These are phyloP conservation scores for Chloroceryle aenea DNA, from an alignment of 2,113 vertebrate genomes.

Conservation along the genomic window DNA sequence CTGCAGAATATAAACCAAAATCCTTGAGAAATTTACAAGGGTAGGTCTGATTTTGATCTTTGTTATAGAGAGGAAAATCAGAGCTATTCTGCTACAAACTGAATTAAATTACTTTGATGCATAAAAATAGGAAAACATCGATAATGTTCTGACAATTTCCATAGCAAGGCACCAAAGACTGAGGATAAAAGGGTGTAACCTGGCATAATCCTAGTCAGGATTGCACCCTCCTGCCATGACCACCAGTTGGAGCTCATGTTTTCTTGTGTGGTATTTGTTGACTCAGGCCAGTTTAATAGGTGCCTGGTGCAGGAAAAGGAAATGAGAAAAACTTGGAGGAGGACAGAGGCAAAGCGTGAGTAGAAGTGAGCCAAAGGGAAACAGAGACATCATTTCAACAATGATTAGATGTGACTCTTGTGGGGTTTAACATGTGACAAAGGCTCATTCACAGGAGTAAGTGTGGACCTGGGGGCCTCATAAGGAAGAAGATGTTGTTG, in stretches of 20 bases:
- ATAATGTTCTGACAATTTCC: background rate
- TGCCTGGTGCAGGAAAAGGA: conserved; percentile 14
- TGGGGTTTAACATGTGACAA: background rate
- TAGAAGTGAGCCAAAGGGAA: background rate
- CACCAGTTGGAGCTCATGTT: background rate
- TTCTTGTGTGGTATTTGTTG: background rate
- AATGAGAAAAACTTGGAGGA: conserved; percentile 8
- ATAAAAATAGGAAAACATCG: background rate
- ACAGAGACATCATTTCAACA: background rate
- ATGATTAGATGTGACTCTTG: background rate
- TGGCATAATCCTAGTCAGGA: background rate
- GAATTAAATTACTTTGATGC: background rate
- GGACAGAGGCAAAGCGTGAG: background rate
- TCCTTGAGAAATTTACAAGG: background rate
- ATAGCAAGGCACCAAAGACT: fast-evolving
- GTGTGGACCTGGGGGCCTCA: background rate
- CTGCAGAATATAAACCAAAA: background rate
- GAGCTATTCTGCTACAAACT: background rate
- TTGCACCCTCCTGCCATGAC: background rate
- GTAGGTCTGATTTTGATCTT: background rate
- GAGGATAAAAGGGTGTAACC: background rate
- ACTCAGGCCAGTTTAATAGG: background rate
- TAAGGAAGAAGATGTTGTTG: background rate
- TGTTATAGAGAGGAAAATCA: background rate
- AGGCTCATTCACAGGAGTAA: background rate